Evolutionary conservation across 1,140 invertebrate genomes (phyloP), one percentile per base, ranked within the genome.

Genomic region (Camponotus pennsylvanicus): DNA sequence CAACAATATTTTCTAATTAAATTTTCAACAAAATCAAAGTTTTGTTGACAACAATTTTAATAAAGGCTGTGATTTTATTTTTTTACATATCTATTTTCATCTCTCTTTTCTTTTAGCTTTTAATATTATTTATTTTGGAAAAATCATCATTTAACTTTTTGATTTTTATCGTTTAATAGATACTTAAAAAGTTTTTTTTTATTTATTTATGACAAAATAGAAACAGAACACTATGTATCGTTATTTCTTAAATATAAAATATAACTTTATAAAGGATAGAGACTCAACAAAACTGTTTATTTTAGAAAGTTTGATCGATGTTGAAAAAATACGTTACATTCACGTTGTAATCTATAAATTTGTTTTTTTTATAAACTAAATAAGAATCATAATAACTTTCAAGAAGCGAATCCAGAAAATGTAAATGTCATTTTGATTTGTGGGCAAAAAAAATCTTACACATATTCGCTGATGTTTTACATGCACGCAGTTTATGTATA

Each of bases 21-120:
- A 42, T 76, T 76, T 42, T 45, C 32, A 27, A n/a, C 15, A n/a
- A 42, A 76, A 42, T 42, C 21, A 18, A 42, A 76, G 11, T n/a
- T 61, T 5, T 18, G 21, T 40, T 32, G 57, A 7, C n/a, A 42
- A 27, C 15, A 4, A 40, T 76, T 40, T 76, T 27, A 61, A 27
- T 7, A 3, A 37, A 57, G 7, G 15, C 3, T 52, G 27, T 27
- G 4, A 52, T 52, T 52, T 18, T 40, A 21, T 34, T 32, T 15
- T 21, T 21, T 37, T 40, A 57, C 27, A 27, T 27, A 27, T 27
- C 8, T 40, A 7, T 57, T 37, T 57, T 37, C 15, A 27, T 37
- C 6, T 5, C 6, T 55, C 32, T 40, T 57, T 40, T 37, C 21
- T 37, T 7, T 9, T 8, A 45, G 3, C 37, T 34, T 55, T 34